These are phyloP conservation scores for Melanogrammus aeglefinus DNA, from an alignment of 2,797 vertebrate species.

Conservation along the genomic window DNA sequence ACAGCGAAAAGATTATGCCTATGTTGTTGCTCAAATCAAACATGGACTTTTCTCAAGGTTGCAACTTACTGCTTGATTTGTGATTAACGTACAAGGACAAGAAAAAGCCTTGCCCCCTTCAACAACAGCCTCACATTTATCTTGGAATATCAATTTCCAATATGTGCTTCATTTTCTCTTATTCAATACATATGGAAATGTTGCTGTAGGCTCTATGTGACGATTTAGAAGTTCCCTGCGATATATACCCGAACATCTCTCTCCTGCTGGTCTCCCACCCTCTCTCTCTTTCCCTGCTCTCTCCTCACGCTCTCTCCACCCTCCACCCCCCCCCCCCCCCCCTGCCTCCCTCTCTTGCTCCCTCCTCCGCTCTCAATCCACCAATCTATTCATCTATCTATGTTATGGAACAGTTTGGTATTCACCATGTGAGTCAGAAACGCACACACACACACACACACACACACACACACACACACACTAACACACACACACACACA, in stretches of 20 bases:
- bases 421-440: not conserved
- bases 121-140: not conserved
- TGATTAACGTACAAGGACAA: not conserved
- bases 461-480: slow-evolving; percentile 8
- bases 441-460: not conserved
- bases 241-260: not conserved
- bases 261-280: not conserved
- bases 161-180: not conserved
- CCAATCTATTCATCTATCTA: not conserved
- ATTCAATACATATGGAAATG: not conserved
- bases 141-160: not conserved
- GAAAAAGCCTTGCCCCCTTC: not conserved
- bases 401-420: slow-evolving; percentile 6
- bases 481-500: no score
- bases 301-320: not conserved
- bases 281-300: not conserved
- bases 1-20: not conserved
- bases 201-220: not conserved
- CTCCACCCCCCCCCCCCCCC: not conserved
- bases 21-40: not conserved
- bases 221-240: not conserved
- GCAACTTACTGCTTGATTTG: not conserved
- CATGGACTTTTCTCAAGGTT: not conserved
- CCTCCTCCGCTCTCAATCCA: not conserved
- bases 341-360: not conserved